Conservation (phyloP, 1,140 invertebrate species). For the Neotoxoptera formosana region DNA sequence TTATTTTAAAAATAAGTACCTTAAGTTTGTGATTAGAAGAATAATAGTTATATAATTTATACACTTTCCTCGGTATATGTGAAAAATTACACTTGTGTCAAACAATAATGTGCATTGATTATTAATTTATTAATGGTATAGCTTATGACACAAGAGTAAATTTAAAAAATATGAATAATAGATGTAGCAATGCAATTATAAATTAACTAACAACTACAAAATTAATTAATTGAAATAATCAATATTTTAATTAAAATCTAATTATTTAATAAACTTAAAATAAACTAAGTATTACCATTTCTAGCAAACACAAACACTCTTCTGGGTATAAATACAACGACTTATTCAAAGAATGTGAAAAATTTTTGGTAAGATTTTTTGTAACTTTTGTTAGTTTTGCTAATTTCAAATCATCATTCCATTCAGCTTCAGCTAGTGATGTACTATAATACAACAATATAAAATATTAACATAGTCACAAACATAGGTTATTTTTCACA, state of each 20-base stretch:
- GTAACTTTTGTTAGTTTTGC: conserved; percentile 69
- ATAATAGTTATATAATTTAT: too few species aligned
- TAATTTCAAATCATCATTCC: conserved; percentile 67
- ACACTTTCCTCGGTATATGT: too few species aligned
- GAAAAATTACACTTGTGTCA: too few species aligned
- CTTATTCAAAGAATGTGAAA: conserved; percentile 67
- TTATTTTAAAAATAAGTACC: not conserved
- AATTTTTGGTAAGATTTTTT: conserved; percentile 69
- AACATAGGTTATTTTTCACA: not conserved
- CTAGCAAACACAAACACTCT: conserved; percentile 71
- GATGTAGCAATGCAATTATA: too few species aligned
- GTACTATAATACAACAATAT: conserved; percentile 61
- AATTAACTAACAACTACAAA: too few species aligned
- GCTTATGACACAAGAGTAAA: too few species aligned
- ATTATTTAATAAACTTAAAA: not conserved
- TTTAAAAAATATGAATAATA: too few species aligned
- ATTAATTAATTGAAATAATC: not conserved
- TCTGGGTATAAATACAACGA: conserved; percentile 69
- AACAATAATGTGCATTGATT: too few species aligned
- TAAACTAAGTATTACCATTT: conserved; percentile 66
- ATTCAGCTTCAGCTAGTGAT: conserved; percentile 68
- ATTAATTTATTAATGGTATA: too few species aligned
- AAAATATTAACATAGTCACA: not conserved
- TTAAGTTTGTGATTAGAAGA: not conserved
- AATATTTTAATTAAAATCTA: not conserved